A percentile compares a stretch with the other conserved stretches of the same genome.
Conservation (phyloP, 30 jellyfish, hydroid and myxozoan species). For the Chrysaora quinquecirrha region DNA sequence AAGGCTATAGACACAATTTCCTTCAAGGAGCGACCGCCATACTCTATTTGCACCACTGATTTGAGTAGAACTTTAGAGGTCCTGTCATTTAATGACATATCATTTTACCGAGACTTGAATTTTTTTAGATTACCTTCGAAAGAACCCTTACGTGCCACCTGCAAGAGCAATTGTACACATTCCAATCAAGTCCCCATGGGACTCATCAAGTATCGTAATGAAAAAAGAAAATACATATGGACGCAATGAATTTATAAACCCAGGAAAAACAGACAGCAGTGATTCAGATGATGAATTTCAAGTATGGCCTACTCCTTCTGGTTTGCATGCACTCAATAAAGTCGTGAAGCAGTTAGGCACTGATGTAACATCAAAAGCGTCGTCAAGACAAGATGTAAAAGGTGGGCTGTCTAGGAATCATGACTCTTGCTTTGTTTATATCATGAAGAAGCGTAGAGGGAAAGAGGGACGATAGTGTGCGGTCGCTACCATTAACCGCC, state of each 20-base stretch:
- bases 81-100: not conserved
- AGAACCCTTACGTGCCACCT: not conserved
- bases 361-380: constrained; percentile 9
- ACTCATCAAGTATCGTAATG: constrained; percentile 14
- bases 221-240: constrained; percentile 18
- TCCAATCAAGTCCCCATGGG: constrained; percentile 50
- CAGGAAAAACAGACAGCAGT: not conserved
- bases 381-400: constrained; percentile 12
- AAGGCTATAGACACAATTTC: no score
- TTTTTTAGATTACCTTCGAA: constrained; percentile 27
- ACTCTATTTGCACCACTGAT: no score
- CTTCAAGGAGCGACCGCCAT: no score
- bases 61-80: no score
- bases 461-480: no score
- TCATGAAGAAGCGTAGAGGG: not conserved
- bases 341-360: not conserved
- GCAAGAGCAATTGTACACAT: not conserved
- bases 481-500: no score
- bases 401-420: no score
- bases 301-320: constrained; percentile 80
- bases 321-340: constrained; percentile 25
- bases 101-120: not conserved
- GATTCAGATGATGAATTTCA: constrained; percentile 32
- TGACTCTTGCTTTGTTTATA: no score
- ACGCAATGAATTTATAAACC: not conserved